Percentiles rank a stretch among this genome's conserved stretches.
phyloP scores from a whole-genome alignment of 2,113 vertebrate genomes.

The Lasiurus borealis region DNA sequence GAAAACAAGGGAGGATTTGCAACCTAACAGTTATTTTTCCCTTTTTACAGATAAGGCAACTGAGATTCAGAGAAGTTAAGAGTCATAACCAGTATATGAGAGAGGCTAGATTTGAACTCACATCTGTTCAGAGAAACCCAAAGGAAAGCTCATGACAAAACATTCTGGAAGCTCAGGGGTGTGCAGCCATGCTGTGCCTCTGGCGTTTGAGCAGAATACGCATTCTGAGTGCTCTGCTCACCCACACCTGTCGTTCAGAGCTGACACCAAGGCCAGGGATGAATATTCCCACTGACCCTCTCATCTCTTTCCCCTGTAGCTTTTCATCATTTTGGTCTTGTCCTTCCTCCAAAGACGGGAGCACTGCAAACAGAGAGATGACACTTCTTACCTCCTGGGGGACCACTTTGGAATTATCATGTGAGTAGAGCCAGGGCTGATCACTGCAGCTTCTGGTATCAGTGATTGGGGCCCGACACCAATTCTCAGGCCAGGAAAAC shows the following conservation, averaged over 20 bases:
- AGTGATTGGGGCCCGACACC: not conserved
- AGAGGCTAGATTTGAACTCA: not conserved
- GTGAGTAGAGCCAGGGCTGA: conserved; percentile 86
- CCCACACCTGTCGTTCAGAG: accelerated
- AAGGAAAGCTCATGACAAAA: not conserved
- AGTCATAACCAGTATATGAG: not conserved
- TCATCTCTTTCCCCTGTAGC: conserved; percentile 80
- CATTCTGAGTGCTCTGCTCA: not conserved
- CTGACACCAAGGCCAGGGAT: not conserved
- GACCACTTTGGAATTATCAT: conserved; percentile 90
- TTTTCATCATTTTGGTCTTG: conserved; percentile 88
- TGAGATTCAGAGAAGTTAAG: not conserved
- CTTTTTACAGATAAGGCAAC: not conserved
- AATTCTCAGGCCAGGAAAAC: not conserved
- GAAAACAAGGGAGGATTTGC: not conserved
- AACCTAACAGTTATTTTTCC: not conserved
- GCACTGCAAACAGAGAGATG: conserved; percentile 82
- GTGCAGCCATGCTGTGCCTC: not conserved
- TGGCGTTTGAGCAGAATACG: not conserved
- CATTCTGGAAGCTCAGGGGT: not conserved
- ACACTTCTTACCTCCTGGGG: conserved; percentile 85
- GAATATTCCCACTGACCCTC: not conserved
- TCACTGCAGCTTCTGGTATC: not conserved
- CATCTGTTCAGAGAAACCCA: not conserved
- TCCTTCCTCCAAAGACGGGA: conserved; percentile 90